Base-by-base conservation (phyloP, 2,888 invertebrate genomes). In the Melikaiella ostensackeni region DNA sequence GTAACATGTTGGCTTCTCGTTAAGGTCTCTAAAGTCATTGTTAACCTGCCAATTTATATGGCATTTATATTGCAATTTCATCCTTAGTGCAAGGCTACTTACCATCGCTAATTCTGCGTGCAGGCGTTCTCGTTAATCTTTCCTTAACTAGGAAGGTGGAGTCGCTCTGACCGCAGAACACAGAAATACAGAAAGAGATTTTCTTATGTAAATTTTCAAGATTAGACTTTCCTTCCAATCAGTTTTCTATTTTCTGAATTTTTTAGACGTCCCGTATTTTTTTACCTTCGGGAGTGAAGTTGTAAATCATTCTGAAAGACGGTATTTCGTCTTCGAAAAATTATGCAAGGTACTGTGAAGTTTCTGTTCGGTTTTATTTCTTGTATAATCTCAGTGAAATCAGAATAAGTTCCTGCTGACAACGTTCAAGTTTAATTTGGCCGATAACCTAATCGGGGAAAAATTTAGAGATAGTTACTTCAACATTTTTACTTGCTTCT, bases 11-110 rank as follows among this genome's bases (percentile, higher is more conserved):
- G 13, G n/a, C 16, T 50, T 50, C 70, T 55, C 70, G 70, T 70
- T 70, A 70, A 33, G 70, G 50, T 70, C 50, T 46, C 70, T 50
- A 50, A 70, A 46, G 33, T 70, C 33, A 70, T 70, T 70, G 70
- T 70, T 70, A 70, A 70, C 50, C 30, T 70, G 50, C 70, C 70
- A 50, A 70, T 70, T 70, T 70, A 27, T 70, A 70, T 50, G 4
- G 70, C 70, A 50, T 66, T 66, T 46, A 38, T 66, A 46, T 66
- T 27, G 66, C 50, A 70, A 70, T 70, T 46, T 70, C 30, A 70
- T 70, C 27, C n/a, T 24, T n/a, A 30, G 24, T 27, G 70, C 70
- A 70, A 50, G 30, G n/a, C 50, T n/a, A 50, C 50, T 70, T 70
- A 70, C 50, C 70, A 70, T 50, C 70, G 30, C 50, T 70, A 70